These are phyloP conservation scores for Saimiri boliviensis DNA, from an alignment of 2,113 vertebrate genomes.

Conservation along the genomic window DNA sequence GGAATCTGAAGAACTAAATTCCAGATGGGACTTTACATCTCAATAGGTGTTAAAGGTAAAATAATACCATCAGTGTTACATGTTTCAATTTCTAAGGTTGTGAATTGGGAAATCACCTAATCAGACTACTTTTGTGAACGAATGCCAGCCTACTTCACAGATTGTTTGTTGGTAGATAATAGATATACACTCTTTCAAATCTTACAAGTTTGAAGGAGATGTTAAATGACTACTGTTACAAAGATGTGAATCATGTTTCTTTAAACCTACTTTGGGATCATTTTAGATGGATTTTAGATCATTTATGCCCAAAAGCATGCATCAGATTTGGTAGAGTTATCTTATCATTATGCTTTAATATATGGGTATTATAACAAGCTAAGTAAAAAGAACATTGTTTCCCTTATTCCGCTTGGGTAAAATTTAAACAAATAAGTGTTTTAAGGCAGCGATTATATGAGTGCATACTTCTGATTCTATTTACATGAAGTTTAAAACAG, in stretches of 20 bases:
- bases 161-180: background rate
- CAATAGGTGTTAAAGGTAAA: background rate
- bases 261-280: background rate
- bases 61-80: background rate
- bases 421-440: slow-evolving; percentile 56
- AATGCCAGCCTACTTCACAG: background rate
- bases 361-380: background rate
- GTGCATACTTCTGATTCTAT: background rate
- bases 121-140: background rate
- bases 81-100: background rate
- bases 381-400: slow-evolving; percentile 44
- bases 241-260: background rate
- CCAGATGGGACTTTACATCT: background rate
- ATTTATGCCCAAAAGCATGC: background rate
- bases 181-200: background rate
- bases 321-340: slow-evolving; percentile 37
- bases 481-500: background rate
- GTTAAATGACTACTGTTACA: background rate
- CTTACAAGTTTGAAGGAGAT: background rate
- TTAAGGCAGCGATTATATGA: background rate
- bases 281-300: background rate
- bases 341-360: background rate
- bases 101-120: background rate
- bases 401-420: slow-evolving; percentile 36
- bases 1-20: background rate